Conservation (phyloP, 2,113 vertebrate species). For the Macquaria australasica region DNA sequence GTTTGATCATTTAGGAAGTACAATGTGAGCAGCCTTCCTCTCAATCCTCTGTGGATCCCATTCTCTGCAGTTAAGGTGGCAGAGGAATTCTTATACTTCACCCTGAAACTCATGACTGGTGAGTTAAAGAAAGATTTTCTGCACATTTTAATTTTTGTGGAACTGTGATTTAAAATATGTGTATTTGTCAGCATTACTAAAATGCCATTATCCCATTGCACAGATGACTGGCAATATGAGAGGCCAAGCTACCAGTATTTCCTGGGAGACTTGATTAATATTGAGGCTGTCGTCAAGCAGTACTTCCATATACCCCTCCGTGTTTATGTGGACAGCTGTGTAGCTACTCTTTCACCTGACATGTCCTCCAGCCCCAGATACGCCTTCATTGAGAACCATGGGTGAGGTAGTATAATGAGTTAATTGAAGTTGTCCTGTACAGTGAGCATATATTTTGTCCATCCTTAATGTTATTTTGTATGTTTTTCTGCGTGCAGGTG, state of each 20-base stretch:
- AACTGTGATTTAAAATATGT: neutral
- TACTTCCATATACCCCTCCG: slow-evolving; percentile 75
- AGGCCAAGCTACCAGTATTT: slow-evolving; percentile 72
- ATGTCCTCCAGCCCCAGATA: slow-evolving; percentile 70
- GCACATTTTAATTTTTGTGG: neutral
- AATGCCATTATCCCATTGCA: neutral
- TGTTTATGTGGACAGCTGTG: slow-evolving; percentile 79
- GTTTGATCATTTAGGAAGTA: slow-evolving; percentile 72
- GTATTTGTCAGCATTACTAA: neutral
- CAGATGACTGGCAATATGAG: slow-evolving; percentile 77
- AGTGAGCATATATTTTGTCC: neutral
- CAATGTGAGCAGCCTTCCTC: slow-evolving; percentile 78
- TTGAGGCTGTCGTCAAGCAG: slow-evolving; percentile 74
- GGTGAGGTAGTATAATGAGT: slow-evolving; percentile 60
- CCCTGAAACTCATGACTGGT: slow-evolving; percentile 81
- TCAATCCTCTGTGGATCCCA: slow-evolving; percentile 77
- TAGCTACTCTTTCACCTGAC: slow-evolving; percentile 70
- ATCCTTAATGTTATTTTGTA: neutral
- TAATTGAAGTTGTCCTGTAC: neutral
- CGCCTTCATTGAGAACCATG: slow-evolving; percentile 77
- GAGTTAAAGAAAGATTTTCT: slow-evolving; percentile 15
- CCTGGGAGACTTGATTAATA: slow-evolving; percentile 73
- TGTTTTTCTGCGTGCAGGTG: slow-evolving; percentile 67
- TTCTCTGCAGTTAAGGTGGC: slow-evolving; percentile 67
- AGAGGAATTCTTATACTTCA: slow-evolving; percentile 77